A percentile compares a stretch with the other conserved stretches of the same genome.
These are phyloP conservation scores for Diphyllodes magnificus DNA, from an alignment of 2,113 vertebrate genomes.

Conservation along the genomic window DNA sequence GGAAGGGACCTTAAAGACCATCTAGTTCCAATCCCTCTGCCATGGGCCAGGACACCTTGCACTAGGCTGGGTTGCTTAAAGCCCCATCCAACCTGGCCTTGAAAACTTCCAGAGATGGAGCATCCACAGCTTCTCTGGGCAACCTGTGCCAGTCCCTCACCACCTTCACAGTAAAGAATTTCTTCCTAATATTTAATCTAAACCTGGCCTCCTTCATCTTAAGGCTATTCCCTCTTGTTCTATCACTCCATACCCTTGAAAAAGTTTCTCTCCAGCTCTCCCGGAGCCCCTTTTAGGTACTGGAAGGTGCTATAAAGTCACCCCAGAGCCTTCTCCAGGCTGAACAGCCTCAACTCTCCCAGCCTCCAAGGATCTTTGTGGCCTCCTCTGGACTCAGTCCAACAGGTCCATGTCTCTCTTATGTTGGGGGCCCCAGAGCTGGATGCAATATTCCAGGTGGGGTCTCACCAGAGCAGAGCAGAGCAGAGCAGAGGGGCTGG, in stretches of 20 bases:
- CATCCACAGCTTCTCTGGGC: neutral
- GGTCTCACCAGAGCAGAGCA: neutral
- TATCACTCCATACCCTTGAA: neutral
- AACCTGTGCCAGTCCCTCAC: neutral
- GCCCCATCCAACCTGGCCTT: too few relatives aligned
- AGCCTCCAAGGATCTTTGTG: neutral
- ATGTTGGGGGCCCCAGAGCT: neutral
- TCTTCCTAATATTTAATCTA: neutral
- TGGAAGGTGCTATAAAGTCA: neutral
- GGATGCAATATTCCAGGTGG: neutral
- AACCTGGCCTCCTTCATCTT: neutral
- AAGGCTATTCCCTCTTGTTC: neutral
- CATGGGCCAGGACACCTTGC: neutral
- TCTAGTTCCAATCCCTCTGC: neutral
- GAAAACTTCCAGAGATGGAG: neutral
- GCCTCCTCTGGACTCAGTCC: neutral
- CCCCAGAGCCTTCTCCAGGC: neutral
- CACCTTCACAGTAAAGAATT: neutral
- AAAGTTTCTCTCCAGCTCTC: neutral
- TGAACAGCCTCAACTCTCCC: neutral
- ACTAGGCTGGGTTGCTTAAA: neutral
- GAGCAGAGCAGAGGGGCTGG: neutral
- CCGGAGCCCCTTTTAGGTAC: neutral
- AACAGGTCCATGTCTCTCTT: neutral
- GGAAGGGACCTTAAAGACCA: neutral